Evolutionary conservation across 2,888 invertebrate genomes (phyloP).

Genomic region (Habrosyne pyritoides): DNA sequence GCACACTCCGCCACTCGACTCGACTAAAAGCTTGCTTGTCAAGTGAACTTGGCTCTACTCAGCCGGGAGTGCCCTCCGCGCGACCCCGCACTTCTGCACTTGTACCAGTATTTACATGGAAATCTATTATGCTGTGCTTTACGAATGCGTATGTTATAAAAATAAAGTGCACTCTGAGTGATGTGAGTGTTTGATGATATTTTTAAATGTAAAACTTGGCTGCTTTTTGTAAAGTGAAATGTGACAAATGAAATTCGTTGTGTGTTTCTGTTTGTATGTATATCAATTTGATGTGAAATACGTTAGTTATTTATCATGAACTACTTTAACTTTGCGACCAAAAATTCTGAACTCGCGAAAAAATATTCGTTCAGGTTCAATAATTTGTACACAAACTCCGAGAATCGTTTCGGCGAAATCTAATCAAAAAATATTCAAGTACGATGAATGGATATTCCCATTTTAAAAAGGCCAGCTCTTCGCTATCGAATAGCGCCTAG

Average conservation of each 20-base stretch:
- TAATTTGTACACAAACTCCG: no score
- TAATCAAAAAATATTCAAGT: no score
- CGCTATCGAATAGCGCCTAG: not conserved
- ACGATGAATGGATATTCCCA: not conserved
- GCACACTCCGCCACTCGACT: constrained; percentile 17
- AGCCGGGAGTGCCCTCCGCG: constrained; percentile 27
- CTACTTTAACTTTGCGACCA: no score
- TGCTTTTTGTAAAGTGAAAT: not conserved
- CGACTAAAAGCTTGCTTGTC: constrained; percentile 36
- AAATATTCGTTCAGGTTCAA: no score
- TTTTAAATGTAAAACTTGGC: not conserved
- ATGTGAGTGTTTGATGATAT: not conserved
- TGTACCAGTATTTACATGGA: not conserved
- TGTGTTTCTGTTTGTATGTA: no score
- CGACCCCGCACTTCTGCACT: constrained; percentile 24
- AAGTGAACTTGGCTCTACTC: constrained; percentile 20
- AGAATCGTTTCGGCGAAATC: no score
- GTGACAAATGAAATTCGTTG: not conserved
- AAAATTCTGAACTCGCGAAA: no score
- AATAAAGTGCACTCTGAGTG: not conserved
- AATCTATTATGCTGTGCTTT: not conserved
- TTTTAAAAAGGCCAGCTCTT: not conserved
- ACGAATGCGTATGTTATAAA: not conserved
- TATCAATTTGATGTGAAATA: no score
- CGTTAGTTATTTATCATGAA: no score